phyloP scores from a whole-genome alignment of 2,888 invertebrate species.

The Crossocerus cetratus region DNA sequence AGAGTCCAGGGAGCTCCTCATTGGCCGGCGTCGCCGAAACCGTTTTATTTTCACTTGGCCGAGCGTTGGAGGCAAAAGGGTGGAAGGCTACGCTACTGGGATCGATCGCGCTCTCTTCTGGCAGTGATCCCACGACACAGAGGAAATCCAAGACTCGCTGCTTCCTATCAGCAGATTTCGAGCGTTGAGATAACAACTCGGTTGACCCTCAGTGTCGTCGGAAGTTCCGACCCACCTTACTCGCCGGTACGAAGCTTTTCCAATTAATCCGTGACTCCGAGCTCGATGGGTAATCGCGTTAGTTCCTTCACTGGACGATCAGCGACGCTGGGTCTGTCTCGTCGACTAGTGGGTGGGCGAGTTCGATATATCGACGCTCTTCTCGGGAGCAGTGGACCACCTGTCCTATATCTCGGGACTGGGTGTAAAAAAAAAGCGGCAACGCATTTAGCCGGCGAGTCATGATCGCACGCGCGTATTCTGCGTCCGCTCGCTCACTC shows the following conservation, averaged over 20 bases:
- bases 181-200: slow-evolving; percentile 4
- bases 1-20: too few species aligned
- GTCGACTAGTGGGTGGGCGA: not conserved
- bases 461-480: not conserved
- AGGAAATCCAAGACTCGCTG: slow-evolving; percentile 12
- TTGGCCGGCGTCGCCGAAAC: too few species aligned
- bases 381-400: not conserved
- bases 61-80: slow-evolving; percentile 3
- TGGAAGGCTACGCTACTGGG: slow-evolving; percentile 38
- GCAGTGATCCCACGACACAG: slow-evolving; percentile 58
- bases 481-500: not conserved
- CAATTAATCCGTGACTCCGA: too few species aligned
- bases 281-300: too few species aligned
- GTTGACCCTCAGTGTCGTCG: not conserved
- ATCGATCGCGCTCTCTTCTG: slow-evolving; percentile 58
- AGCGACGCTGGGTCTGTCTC: too few species aligned
- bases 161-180: slow-evolving; percentile 13
- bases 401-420: not conserved
- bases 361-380: not conserved
- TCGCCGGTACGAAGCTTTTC: too few species aligned
- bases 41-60: too few species aligned
- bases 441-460: not conserved
- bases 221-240: too few species aligned
- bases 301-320: too few species aligned
- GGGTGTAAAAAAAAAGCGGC: not conserved